Percentiles rank a stretch among this genome's conserved stretches.
Evolutionary conservation across 2,797 vertebrate genomes (phyloP).

Genomic region (Antrozous pallidus): DNA sequence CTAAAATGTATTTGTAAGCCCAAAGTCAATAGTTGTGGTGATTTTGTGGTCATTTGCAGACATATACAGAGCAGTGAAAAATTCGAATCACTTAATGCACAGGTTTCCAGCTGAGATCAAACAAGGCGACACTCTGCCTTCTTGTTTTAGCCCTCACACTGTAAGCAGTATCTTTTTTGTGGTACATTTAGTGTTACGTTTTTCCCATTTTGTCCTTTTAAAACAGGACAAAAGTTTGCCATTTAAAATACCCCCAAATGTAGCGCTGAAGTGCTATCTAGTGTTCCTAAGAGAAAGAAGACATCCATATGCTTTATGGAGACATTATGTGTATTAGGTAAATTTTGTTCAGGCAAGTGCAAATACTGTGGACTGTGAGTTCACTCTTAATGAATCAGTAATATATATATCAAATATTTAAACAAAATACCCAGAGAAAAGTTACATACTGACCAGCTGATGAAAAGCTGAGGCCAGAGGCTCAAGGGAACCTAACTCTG

Average conservation of each 20-base stretch:
- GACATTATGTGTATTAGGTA: neutral
- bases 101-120: neutral
- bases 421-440: neutral
- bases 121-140: neutral
- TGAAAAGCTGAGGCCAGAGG: neutral
- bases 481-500: neutral
- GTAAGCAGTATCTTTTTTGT: neutral
- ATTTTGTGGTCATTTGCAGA: neutral
- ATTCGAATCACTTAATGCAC: neutral
- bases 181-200: neutral
- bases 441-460: neutral
- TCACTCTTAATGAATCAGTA: neutral
- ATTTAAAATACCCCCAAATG: neutral
- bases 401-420: neutral
- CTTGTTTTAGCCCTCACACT: neutral
- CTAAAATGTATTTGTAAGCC: neutral
- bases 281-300: neutral
- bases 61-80: neutral
- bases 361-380: neutral
- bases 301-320: neutral
- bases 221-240: neutral
- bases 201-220: neutral
- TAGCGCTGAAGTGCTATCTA: neutral
- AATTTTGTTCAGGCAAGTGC: neutral
- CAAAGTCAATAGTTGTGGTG: neutral